Evolutionary conservation across 2,888 invertebrate species (phyloP).

Genomic region (Netelia fuscicornis): DNA sequence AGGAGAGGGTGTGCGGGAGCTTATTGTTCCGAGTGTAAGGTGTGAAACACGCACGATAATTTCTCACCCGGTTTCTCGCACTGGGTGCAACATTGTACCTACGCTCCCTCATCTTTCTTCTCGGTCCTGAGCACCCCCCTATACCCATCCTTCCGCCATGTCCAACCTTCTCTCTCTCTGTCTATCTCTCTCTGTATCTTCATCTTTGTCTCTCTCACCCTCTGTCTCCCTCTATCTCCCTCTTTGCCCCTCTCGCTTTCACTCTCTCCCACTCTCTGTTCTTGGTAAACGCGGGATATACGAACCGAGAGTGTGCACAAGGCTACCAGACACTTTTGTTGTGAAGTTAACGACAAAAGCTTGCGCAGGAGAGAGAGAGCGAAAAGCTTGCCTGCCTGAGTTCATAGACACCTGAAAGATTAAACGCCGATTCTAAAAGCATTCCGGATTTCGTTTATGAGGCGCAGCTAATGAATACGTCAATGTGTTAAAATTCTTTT

Average conservation of each 20-base stretch:
- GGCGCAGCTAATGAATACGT: background rate
- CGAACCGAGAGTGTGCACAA: constrained; percentile 21
- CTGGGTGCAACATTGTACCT: constrained; percentile 20
- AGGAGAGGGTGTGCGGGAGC: constrained; percentile 4
- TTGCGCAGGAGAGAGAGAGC: background rate
- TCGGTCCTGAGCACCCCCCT: background rate
- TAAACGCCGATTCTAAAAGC: constrained; percentile 41
- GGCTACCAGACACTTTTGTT: constrained; percentile 66
- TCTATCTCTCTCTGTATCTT: constrained; percentile 21
- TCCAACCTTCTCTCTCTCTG: background rate
- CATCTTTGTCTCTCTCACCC: background rate
- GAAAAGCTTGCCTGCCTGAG: background rate
- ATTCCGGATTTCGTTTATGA: background rate
- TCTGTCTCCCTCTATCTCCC: constrained; percentile 9
- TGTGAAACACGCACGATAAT: constrained; percentile 69
- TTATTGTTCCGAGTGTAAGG: constrained; percentile 67
- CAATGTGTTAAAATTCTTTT: background rate
- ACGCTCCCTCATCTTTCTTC: constrained; percentile 45
- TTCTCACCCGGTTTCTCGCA: constrained; percentile 61
- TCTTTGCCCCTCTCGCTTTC: background rate
- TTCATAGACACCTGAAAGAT: constrained; percentile 35
- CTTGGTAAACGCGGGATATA: constrained; percentile 45
- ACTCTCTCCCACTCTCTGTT: constrained; percentile 28
- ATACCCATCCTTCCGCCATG: background rate
- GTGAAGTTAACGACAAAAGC: constrained; percentile 54